A percentile compares a stretch with the other conserved stretches of the same genome.
Conservation (phyloP, 2,888 invertebrate species). For the Nematopogon swammerdamellus region DNA sequence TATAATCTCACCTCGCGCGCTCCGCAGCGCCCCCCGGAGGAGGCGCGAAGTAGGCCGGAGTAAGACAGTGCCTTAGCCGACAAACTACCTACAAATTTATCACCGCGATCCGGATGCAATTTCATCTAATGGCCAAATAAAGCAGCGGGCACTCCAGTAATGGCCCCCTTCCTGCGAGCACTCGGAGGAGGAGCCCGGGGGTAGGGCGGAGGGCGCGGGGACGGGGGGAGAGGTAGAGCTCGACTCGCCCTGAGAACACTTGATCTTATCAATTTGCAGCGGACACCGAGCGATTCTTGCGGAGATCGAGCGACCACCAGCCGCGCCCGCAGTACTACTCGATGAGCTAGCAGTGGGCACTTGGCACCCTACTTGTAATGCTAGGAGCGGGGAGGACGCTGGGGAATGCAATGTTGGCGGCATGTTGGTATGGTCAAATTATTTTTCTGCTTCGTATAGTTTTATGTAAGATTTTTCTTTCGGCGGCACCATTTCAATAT, state of each 20-base stretch:
- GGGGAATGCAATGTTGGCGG: too few species aligned
- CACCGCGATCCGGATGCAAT: conserved; percentile 27
- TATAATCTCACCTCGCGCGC: neutral
- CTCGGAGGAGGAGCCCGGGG: conserved; percentile 11
- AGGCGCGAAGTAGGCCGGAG: conserved; percentile 7
- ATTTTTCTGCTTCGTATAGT: too few species aligned
- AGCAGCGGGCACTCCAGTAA: conserved; percentile 27
- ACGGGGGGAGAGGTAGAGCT: neutral
- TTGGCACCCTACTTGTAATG: too few species aligned
- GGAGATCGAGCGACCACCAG: neutral
- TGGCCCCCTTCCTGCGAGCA: conserved; percentile 19
- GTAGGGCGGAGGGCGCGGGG: neutral
- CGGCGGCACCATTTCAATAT: too few species aligned
- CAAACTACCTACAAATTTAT: conserved; percentile 30
- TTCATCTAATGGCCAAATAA: conserved; percentile 34
- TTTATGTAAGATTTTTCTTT: too few species aligned
- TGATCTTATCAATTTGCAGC: conserved; percentile 35
- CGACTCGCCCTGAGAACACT: conserved; percentile 5
- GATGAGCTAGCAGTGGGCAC: too few species aligned
- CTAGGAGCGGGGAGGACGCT: too few species aligned
- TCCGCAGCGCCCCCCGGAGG: too few species aligned
- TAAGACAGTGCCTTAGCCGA: neutral
- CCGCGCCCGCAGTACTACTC: too few species aligned
- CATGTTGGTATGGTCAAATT: too few species aligned
- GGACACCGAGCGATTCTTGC: neutral